phyloP scores from a whole-genome alignment of 1,140 invertebrate species.

The Sitodiplosis mosellana region DNA sequence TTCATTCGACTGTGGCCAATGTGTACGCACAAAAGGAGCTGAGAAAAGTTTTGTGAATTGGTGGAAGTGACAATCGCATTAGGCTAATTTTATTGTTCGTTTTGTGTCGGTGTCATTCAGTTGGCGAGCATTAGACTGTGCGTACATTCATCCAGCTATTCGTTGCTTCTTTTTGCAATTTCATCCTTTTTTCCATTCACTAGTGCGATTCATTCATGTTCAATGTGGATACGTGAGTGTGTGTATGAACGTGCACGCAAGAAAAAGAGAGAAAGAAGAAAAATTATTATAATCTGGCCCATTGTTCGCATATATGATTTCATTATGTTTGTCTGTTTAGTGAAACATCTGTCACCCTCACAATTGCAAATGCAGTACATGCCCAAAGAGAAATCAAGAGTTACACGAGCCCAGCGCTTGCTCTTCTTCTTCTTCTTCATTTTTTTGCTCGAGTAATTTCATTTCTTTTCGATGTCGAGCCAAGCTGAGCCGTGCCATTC shows the following conservation, averaged over 20 bases:
- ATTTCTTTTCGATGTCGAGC: no score
- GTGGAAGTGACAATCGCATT: no score
- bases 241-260: neutral
- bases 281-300: neutral
- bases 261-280: neutral
- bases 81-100: no score
- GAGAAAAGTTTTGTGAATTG: no score
- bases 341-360: neutral
- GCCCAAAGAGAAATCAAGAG: neutral
- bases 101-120: no score
- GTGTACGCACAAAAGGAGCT: no score
- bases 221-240: no score
- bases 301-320: neutral
- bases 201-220: neutral
- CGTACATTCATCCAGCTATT: neutral
- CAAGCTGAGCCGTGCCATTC: no score
- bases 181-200: neutral
- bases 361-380: neutral
- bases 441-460: no score
- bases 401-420: neutral
- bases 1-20: no score
- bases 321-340: no score
- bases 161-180: constrained; percentile 1
- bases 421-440: no score
- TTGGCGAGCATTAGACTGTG: neutral